Evolutionary conservation across 1,140 invertebrate species (phyloP), one percentile per base, ranked within the genome.

Genomic region (Trichonephila clavipes): DNA sequence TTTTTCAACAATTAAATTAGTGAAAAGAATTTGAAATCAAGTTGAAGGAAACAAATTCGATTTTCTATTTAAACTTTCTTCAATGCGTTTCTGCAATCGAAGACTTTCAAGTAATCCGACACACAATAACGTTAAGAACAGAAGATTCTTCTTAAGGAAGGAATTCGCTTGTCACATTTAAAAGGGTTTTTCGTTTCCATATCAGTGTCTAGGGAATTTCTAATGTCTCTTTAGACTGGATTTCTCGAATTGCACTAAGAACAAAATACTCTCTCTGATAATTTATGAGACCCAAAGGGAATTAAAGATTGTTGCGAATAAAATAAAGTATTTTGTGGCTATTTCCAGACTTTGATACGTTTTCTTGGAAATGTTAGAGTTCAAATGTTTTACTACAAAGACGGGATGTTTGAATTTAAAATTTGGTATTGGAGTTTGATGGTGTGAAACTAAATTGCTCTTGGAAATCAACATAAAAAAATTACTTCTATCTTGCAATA

Each of bases 241-340:
- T 85, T 85, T 59, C 51, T 85, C 44, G 83, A 85, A 85, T 85
- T 5, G 83, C 83, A 5, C 14, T 28, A 85, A 19, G 83, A 85
- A 85, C n/a, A 85, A 85, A 85, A 85, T 24, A 61, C 44, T 51
- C 24, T 85, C 6, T 44, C 24, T 24, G 83, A 61, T 85, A 85
- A 85, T 85, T 85, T 58, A 85, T 85, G 83, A 61, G 58, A 85
- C 14, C 51, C 58, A 1, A 59, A 59, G 83, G 83, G 58, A 61
- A n/a, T 85, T 85, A 19, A 28, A 16, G 69, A 34, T 16, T 72
- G 24, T 16, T 28, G 69, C 14, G 28, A 34, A 77, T 77, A 77
- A 77, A 77, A 77, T 34, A 77, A 77, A 77, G 28, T 28, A 28
- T 28, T 28, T 77, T 28, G n/a, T 69, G 10, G 3, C 24, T n/a